These are phyloP conservation scores for Pheosia gnoma DNA, from an alignment of 2,888 invertebrate species.

Conservation along the genomic window DNA sequence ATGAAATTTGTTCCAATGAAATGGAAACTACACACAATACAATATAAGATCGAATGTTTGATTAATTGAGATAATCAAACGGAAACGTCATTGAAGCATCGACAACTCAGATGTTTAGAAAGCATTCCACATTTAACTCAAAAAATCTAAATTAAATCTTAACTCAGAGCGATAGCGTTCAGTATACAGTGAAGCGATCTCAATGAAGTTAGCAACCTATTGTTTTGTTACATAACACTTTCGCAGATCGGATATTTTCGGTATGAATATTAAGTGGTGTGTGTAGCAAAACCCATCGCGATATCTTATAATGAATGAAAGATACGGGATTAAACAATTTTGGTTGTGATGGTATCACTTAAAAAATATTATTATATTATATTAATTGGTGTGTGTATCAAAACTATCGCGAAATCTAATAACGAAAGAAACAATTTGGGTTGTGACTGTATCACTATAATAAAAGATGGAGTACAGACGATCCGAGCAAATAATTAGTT, in stretches of 20 bases:
- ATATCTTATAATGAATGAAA: neutral
- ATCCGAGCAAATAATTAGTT: too few relatives aligned
- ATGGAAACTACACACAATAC: neutral
- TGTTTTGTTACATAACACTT: conserved; percentile 8
- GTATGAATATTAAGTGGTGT: conserved; percentile 19
- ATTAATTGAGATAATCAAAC: neutral
- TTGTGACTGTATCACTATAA: too few relatives aligned
- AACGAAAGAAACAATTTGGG: too few relatives aligned
- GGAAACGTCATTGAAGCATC: conserved; percentile 22
- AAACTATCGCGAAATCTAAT: neutral
- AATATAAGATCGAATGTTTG: conserved; percentile 20
- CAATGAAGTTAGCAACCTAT: conserved; percentile 5
- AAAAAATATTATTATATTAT: too few relatives aligned
- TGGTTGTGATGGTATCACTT: too few relatives aligned
- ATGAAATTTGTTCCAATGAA: neutral
- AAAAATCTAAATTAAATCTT: conserved; percentile 13
- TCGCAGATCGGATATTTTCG: conserved; percentile 16
- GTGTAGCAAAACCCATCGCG: conserved; percentile 6
- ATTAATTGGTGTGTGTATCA: conserved; percentile 13
- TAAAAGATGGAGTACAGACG: too few relatives aligned
- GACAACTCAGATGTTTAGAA: conserved; percentile 36
- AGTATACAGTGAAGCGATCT: conserved; percentile 5
- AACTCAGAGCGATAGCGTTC: conserved; percentile 3
- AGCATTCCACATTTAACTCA: conserved; percentile 28
- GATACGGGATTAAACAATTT: too few relatives aligned